phyloP scores from a whole-genome alignment of 1,140 invertebrate species.

The Carposina sasakii region DNA sequence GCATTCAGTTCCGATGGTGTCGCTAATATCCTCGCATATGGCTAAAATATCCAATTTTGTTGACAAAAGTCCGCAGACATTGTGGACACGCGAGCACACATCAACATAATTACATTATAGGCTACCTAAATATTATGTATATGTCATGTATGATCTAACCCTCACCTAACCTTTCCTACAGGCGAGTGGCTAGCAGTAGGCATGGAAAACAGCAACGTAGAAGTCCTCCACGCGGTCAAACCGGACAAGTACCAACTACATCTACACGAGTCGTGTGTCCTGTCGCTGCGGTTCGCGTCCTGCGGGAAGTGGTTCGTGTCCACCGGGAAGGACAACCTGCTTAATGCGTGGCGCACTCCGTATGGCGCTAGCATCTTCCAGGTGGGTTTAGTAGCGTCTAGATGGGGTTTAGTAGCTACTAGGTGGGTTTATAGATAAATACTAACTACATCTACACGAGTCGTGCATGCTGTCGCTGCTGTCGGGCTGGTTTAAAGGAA shows the following conservation, averaged over 20 bases:
- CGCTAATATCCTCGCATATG: no score
- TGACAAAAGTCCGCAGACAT: no score
- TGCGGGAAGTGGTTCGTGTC: constrained; percentile 99
- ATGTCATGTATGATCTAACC: no score
- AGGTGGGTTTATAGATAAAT: constrained; percentile 82
- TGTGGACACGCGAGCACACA: no score
- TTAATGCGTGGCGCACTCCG: constrained; percentile 98
- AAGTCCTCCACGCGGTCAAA: constrained; percentile 93
- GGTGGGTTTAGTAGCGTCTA: constrained; percentile 75
- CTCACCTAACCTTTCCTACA: no score
- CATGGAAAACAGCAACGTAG: constrained; percentile 98
- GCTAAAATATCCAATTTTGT: no score
- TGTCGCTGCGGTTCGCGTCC: constrained; percentile 96
- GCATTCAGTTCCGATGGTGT: no score
- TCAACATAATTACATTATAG: constrained; percentile 14
- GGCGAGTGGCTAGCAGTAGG: constrained; percentile 98
- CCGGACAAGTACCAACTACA: constrained; percentile 98
- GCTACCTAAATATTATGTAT: background rate
- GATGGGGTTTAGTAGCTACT: no score
- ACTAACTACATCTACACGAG: constrained; percentile 97
- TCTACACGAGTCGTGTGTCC: constrained; percentile 97
- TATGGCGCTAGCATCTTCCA: constrained; percentile 98
- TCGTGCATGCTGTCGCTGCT: constrained; percentile 98
- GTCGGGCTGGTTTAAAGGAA: constrained; percentile 97
- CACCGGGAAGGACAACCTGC: constrained; percentile 98